These are phyloP conservation scores for Macrobrachium rosenbergii DNA, from an alignment of 1,140 invertebrate genomes.

Conservation along the genomic window DNA sequence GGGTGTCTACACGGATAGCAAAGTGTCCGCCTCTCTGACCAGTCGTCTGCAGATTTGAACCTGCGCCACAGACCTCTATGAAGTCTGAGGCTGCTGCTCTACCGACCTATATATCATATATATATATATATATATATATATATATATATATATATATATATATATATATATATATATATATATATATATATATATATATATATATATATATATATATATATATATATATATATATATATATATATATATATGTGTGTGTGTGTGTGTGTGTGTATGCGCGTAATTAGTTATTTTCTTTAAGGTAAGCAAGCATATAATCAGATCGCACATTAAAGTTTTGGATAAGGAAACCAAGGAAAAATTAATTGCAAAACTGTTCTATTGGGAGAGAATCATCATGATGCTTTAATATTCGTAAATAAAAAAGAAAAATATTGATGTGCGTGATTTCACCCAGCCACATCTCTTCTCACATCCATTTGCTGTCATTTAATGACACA, in stretches of 20 bases:
- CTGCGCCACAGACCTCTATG: too few species aligned
- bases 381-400: too few species aligned
- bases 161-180: conserved; percentile 17
- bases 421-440: too few species aligned
- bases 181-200: conserved; percentile 17
- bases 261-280: not conserved
- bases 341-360: not conserved
- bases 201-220: conserved; percentile 6
- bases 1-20: too few species aligned
- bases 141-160: conserved; percentile 14
- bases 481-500: too few species aligned
- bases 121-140: conserved; percentile 17
- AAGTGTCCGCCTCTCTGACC: too few species aligned
- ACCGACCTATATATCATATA: not conserved
- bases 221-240: not conserved
- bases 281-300: not conserved
- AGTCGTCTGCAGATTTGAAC: too few species aligned
- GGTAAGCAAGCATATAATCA: not conserved
- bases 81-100: too few species aligned
- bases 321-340: not conserved
- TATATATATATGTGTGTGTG: not conserved
- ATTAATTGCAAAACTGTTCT: too few species aligned
- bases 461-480: too few species aligned
- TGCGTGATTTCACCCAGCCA: too few species aligned
- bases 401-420: too few species aligned